Evolutionary conservation across 2,888 invertebrate species (phyloP).

Genomic region (Nephrotoma appendiculata): DNA sequence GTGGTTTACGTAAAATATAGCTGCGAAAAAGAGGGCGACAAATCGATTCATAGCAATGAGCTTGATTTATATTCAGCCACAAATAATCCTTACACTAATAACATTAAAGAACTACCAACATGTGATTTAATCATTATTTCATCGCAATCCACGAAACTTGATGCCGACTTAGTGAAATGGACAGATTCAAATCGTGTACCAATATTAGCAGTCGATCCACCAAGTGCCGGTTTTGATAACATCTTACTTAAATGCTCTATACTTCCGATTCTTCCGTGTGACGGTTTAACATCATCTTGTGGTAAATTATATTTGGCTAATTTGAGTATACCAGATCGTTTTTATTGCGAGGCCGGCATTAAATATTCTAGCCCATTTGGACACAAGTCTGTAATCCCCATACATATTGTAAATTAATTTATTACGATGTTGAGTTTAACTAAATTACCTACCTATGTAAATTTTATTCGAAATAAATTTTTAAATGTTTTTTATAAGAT

Average conservation of each 20-base stretch:
- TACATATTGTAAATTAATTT: slow-evolving; percentile 20
- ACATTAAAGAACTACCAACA: slow-evolving; percentile 26
- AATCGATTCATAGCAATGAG: slow-evolving; percentile 28
- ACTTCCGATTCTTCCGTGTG: slow-evolving; percentile 54
- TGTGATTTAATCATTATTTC: slow-evolving; percentile 33
- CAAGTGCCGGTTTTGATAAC: slow-evolving; percentile 47
- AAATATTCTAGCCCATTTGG: slow-evolving; percentile 75
- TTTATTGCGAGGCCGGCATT: slow-evolving; percentile 61
- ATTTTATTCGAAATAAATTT: not conserved
- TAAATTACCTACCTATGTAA: not conserved
- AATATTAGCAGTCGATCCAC: slow-evolving; percentile 62
- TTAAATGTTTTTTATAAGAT: not conserved
- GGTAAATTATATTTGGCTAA: slow-evolving; percentile 74
- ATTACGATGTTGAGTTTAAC: not conserved
- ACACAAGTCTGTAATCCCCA: slow-evolving; percentile 64
- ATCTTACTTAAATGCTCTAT: slow-evolving; percentile 50
- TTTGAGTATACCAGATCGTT: slow-evolving; percentile 62
- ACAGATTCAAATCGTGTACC: slow-evolving; percentile 54
- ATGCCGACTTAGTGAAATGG: slow-evolving; percentile 48
- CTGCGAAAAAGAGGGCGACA: slow-evolving; percentile 23
- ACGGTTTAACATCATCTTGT: slow-evolving; percentile 40
- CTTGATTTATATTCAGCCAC: slow-evolving; percentile 52
- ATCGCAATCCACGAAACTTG: slow-evolving; percentile 25
- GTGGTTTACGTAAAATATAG: slow-evolving; percentile 38
- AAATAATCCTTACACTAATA: slow-evolving; percentile 31